Evolutionary conservation across 2,113 vertebrate species (phyloP).

Genomic region (Phylloscopus whistleri): DNA sequence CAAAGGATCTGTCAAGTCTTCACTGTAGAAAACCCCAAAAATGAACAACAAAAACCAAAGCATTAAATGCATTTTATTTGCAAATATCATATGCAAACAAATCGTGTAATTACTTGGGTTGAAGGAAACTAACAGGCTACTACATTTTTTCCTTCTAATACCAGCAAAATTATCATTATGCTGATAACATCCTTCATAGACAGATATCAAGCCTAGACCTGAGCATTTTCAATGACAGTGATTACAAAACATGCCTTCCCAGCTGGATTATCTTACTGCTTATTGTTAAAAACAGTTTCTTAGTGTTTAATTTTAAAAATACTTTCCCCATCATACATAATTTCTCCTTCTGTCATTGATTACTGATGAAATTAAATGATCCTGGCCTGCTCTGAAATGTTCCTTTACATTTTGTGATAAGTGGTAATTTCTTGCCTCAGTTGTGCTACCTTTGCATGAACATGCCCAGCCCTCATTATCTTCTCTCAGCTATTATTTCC

Average conservation of each 20-base stretch:
- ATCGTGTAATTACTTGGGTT: neutral
- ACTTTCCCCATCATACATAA: neutral
- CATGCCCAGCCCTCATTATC: constrained; percentile 26
- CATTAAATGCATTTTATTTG: constrained; percentile 10
- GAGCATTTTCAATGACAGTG: neutral
- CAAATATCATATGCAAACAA: constrained; percentile 26
- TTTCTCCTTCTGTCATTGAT: constrained; percentile 11
- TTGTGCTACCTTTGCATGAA: constrained; percentile 4
- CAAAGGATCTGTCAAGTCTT: constrained; percentile 9
- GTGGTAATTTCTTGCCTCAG: neutral
- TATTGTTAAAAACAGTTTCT: neutral
- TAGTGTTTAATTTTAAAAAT: neutral
- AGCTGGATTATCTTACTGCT: neutral
- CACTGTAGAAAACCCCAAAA: neutral
- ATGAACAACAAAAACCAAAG: neutral
- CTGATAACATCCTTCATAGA: neutral
- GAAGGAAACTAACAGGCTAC: constrained; percentile 7
- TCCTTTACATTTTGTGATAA: neutral
- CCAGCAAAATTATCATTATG: constrained; percentile 24
- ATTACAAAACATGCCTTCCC: neutral
- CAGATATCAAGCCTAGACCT: constrained; percentile 14
- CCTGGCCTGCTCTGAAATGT: neutral
- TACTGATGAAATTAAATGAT: neutral
- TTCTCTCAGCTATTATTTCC: constrained; percentile 29
- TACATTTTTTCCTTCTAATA: neutral